These are phyloP conservation scores for Epicampocera succincta DNA, from an alignment of 2,888 invertebrate species.

Conservation along the genomic window DNA sequence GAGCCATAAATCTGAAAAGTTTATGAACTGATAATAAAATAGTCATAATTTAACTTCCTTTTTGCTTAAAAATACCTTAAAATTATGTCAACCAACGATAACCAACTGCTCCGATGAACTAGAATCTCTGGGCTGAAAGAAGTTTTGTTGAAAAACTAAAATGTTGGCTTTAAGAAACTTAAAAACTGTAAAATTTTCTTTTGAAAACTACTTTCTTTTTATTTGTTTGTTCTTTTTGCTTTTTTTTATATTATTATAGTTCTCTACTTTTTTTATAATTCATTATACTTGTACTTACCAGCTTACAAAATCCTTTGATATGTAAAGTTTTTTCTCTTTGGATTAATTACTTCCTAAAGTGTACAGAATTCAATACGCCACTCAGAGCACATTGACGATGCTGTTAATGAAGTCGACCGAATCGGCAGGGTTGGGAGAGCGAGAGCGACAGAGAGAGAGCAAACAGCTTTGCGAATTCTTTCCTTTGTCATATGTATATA, in stretches of 20 bases:
- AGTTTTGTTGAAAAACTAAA: no score
- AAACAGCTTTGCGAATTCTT: not conserved
- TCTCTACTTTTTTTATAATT: no score
- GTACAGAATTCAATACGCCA: constrained; percentile 31
- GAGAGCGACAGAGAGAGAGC: no score
- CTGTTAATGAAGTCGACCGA: constrained; percentile 1
- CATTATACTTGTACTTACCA: constrained; percentile 52
- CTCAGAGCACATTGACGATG: constrained; percentile 50
- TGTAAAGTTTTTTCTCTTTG: constrained; percentile 55
- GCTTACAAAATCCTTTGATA: constrained; percentile 67
- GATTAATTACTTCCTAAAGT: constrained; percentile 59
- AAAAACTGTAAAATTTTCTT: no score
- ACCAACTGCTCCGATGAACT: no score
- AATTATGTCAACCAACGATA: no score
- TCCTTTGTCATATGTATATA: not conserved
- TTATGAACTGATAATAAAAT: no score
- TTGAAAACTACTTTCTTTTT: not conserved
- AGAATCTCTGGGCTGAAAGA: no score
- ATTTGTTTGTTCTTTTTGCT: not conserved
- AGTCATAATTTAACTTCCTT: no score
- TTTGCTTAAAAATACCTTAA: no score
- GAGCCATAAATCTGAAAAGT: no score
- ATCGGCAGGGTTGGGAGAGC: not conserved
- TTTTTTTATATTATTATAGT: not conserved
- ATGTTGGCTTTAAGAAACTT: no score